Base-by-base conservation (phyloP, 64 coral and sea anemone species). In the Stylophora pistillata region DNA sequence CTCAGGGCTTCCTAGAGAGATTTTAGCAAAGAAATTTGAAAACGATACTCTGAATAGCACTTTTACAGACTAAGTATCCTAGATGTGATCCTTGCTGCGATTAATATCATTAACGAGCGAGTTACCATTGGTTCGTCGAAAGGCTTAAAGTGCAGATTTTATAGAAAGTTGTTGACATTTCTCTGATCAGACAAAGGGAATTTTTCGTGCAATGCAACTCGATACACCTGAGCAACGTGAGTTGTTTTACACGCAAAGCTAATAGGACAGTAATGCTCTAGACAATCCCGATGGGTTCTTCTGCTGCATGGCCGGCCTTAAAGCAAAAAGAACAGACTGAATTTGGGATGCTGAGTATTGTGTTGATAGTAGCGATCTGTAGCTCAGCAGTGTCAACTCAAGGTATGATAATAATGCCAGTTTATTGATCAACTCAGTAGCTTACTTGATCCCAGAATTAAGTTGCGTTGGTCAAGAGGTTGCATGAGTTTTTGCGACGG, bases 61-160 rank as follows among this genome's bases (percentile, higher is more conserved):
- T 20, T 20, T 54, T 52, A 37, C 17, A 76, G 73, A 16, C 73
- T 18, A 9, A 47, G 15, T 47, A 15, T 23, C 32, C 37, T 76
- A 10, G 23, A 76, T 41, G 37, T 52, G 29, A 52, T 10, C n/a
- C 53, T 20, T 76, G 73, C 32, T 18, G 33, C 18, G 20, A 78
- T 56, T 14, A 56, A 78, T 78, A 78, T 78, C 20, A 52, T 55
- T 78, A 78, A 78, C 21, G 75, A 78, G 23, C 13, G 75, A 57
- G 55, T 23, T 56, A 21, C 56, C 53, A 84, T 84, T 84, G 80
- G 80, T 16, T 37, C 21, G 62, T 33, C 62, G 26, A 13, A 20
- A 63, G 15, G 34, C 10, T 13, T 84, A 28, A 70, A 21, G 28
- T n/a, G 69, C 60, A 84, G 58, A 37, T 63, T 82, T 26, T 29